These are phyloP conservation scores for Alligator sinensis DNA, from an alignment of 2,113 vertebrate species.

Conservation along the genomic window DNA sequence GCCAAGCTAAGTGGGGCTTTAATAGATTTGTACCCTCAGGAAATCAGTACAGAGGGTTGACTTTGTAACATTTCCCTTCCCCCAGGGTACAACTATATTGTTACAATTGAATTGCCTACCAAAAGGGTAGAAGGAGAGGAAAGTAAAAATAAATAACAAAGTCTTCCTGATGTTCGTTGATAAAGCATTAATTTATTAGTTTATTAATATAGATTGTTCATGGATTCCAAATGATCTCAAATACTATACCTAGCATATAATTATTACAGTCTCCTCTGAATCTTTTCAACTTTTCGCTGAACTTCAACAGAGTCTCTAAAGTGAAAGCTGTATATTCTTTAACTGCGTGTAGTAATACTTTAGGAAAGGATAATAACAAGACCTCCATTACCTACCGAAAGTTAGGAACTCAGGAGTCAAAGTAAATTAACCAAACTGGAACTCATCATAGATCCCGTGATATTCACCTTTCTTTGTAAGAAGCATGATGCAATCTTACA, in stretches of 20 bases:
- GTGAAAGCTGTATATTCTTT: background rate
- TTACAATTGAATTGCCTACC: too few relatives aligned
- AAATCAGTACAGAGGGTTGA: too few relatives aligned
- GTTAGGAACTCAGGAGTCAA: background rate
- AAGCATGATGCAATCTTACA: background rate
- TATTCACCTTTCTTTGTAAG: background rate
- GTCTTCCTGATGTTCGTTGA: background rate
- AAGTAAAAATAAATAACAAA: too few relatives aligned
- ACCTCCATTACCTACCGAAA: background rate
- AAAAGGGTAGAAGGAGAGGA: background rate
- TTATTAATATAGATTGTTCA: background rate
- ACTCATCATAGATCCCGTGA: background rate
- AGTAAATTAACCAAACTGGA: background rate
- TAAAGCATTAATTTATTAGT: background rate
- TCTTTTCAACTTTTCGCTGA: background rate
- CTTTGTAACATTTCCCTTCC: too few relatives aligned
- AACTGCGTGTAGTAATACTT: background rate
- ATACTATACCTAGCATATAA: background rate
- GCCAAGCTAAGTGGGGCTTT: too few relatives aligned
- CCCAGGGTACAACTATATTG: too few relatives aligned
- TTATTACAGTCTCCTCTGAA: background rate
- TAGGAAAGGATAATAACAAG: background rate
- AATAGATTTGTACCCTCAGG: too few relatives aligned
- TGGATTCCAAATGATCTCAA: background rate
- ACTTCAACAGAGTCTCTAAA: background rate